phyloP scores from a whole-genome alignment of 1,140 invertebrate genomes.

The Drosophila willistoni region DNA sequence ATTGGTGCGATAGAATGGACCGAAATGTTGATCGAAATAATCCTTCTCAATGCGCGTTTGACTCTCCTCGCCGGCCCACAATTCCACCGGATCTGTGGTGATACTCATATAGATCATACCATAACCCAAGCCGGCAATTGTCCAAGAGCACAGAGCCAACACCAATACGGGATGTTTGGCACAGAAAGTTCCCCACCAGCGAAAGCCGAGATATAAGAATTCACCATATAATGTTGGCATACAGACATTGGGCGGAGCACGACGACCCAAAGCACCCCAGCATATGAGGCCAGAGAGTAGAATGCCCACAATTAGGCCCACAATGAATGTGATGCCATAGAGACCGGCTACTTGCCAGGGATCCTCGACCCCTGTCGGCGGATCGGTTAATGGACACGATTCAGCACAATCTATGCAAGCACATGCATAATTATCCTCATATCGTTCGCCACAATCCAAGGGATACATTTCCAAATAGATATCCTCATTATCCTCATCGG shows the following conservation, averaged over 20 bases:
- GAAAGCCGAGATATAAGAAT: slow-evolving; percentile 84
- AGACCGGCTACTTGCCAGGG: slow-evolving; percentile 77
- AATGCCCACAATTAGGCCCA: slow-evolving; percentile 75
- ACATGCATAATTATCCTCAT: slow-evolving; percentile 86
- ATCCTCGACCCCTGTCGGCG: slow-evolving; percentile 79
- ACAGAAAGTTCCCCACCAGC: slow-evolving; percentile 85
- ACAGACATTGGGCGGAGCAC: slow-evolving; percentile 18
- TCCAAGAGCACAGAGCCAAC: slow-evolving; percentile 85
- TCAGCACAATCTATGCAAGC: slow-evolving; percentile 90
- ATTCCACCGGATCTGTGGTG: slow-evolving; percentile 93
- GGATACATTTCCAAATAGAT: slow-evolving; percentile 65
- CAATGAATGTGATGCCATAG: slow-evolving; percentile 79
- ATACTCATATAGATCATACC: slow-evolving; percentile 88
- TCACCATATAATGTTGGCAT: slow-evolving; percentile 68
- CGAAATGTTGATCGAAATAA: slow-evolving; percentile 92
- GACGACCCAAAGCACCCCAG: slow-evolving; percentile 38
- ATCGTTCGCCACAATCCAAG: slow-evolving; percentile 86
- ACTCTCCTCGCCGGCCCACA: slow-evolving; percentile 93
- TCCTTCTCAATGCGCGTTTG: slow-evolving; percentile 91
- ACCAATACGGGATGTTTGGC: slow-evolving; percentile 86
- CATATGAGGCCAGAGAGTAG: slow-evolving; percentile 39
- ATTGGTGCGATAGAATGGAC: slow-evolving; percentile 96
- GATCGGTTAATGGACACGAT: slow-evolving; percentile 85
- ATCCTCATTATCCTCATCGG: slow-evolving; percentile 20
- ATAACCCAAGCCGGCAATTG: slow-evolving; percentile 85